These are phyloP conservation scores for Strigamia maritima DNA, from an alignment of 2,888 invertebrate genomes.

Conservation along the genomic window DNA sequence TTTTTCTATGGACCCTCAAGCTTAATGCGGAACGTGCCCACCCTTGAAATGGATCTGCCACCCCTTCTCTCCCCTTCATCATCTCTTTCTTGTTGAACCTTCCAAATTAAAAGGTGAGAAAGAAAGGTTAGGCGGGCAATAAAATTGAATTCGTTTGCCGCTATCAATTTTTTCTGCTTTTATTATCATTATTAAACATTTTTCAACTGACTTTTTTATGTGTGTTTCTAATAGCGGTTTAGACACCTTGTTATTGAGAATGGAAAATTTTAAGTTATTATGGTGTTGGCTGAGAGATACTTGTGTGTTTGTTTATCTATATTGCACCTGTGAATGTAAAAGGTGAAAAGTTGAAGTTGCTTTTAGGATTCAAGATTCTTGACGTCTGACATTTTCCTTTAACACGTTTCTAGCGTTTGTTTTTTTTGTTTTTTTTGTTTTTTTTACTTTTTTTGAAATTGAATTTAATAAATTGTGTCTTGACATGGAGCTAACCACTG, in stretches of 20 bases:
- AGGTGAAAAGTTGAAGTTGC: constrained; percentile 22
- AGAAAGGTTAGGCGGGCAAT: background rate
- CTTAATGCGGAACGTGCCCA: constrained; percentile 22
- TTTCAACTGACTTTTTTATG: background rate
- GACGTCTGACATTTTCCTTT: constrained; percentile 24
- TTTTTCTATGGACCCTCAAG: constrained; percentile 19
- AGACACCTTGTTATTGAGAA: background rate
- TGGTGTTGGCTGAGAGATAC: background rate
- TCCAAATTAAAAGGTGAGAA: constrained; percentile 29
- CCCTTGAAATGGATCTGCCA: constrained; percentile 23
- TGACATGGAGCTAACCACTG: constrained; percentile 1
- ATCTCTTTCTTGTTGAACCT: background rate
- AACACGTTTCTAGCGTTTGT: background rate
- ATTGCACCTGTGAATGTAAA: background rate
- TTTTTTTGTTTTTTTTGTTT: background rate
- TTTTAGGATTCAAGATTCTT: background rate
- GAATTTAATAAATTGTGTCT: constrained; percentile 22
- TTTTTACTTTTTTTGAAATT: background rate
- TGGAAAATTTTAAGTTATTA: background rate
- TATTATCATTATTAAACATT: background rate
- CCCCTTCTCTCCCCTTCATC: background rate
- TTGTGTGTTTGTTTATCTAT: background rate
- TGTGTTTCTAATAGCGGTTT: background rate
- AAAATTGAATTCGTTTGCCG: background rate
- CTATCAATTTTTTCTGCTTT: background rate